Base-by-base conservation (phyloP, 2,797 vertebrate genomes). In the Enteromius mattozi region DNA sequence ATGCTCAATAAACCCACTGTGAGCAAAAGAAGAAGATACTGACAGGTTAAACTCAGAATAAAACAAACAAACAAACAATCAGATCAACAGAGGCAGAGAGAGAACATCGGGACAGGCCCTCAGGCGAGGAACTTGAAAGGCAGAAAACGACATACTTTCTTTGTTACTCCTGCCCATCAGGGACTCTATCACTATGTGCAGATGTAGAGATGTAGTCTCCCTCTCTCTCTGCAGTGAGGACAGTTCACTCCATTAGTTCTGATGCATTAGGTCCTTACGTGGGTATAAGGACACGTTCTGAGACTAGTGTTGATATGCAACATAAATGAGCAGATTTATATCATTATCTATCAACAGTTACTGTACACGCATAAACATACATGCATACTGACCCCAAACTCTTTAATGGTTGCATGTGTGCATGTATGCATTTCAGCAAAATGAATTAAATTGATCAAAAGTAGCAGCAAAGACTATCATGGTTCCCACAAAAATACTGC, bases 61-160 rank as follows among this genome's bases (percentile, higher is more conserved):
- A 59, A 81, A 59, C 45, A 76, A 88, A 87, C 77, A 81, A 80
- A 83, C 47, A 30, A 72, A 68, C 61, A 24, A 78, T 27, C 74
- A 66, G 77, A 87, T 78, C 65, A 83, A 85, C 47, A 77, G 63
- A 79, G 42, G 76, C 35, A 40, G 30, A 37, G 51, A 68, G 35
- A 78, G 87, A 86, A 84, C 82, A 86, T 87, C 86, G 65, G 84
- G 80, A 85, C 72, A 40, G 69, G 75, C 63, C 84, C 74, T 87
- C 69, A 27, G 78, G 86, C 85, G 69, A 87, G 59, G 27, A 49
- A 81, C 72, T 79, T 75, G 78, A 88, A 80, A 87, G 72, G 78
- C 65, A 40, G 77, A 61, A 81, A 72, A 76, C 12, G 30, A 72
- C 80, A 85, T 45, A 30, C 75, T 79, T 83, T 83, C 78, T 87